phyloP scores from a whole-genome alignment of 2,888 invertebrate species.

The Erannis defoliaria region DNA sequence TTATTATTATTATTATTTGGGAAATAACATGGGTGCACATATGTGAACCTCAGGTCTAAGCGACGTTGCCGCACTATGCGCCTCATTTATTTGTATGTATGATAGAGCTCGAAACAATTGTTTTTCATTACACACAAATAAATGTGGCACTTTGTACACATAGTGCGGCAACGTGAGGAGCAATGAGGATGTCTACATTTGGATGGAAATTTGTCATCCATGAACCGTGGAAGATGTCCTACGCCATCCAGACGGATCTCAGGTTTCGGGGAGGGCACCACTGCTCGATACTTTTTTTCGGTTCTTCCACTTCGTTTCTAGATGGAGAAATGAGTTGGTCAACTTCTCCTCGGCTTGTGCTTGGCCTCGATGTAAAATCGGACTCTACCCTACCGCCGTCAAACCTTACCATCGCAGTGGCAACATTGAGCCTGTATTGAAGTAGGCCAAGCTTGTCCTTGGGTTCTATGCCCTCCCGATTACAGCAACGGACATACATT shows the following conservation, averaged over 20 bases:
- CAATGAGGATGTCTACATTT: not conserved
- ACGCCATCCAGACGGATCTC: not conserved
- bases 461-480: no score
- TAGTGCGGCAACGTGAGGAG: not conserved
- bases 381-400: not conserved
- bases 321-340: not conserved
- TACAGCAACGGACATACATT: no score
- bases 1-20: no score
- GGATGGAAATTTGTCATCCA: not conserved
- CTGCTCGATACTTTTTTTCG: not conserved
- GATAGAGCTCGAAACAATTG: not conserved
- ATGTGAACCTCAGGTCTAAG: no score
- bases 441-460: no score
- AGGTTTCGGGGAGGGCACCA: not conserved
- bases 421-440: not conserved
- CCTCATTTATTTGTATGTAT: not conserved
- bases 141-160: not conserved
- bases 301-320: not conserved
- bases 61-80: no score
- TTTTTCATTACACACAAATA: not conserved
- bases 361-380: not conserved
- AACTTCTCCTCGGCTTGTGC: not conserved
- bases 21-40: no score
- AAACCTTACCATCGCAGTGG: not conserved
- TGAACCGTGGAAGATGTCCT: not conserved